Percentiles rank a stretch among this genome's conserved stretches.
Evolutionary conservation across 2,113 vertebrate genomes (phyloP).

Genomic region (Steatornis caripensis): DNA sequence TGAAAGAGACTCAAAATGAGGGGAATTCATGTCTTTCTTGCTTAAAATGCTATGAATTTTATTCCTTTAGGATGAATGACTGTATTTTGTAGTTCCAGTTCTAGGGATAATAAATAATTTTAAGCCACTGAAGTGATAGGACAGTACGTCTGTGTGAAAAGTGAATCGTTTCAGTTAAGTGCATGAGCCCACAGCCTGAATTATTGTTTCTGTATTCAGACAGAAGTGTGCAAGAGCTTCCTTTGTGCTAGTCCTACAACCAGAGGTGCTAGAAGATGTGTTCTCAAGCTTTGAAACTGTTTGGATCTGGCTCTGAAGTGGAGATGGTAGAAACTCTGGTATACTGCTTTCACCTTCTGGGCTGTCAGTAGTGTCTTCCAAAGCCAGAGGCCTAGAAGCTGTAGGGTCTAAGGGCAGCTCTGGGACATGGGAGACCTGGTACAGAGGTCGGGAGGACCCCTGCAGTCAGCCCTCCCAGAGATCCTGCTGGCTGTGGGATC

Average conservation of each 20-base stretch:
- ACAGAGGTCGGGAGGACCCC: background rate
- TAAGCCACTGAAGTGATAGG: background rate
- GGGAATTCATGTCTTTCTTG: background rate
- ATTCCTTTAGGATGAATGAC: background rate
- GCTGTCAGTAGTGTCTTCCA: background rate
- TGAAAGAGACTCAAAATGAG: conserved; percentile 1
- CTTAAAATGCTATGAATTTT: conserved; percentile 15
- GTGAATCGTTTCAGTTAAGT: background rate
- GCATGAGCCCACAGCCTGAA: background rate
- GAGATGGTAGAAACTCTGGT: background rate
- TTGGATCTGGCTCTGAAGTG: background rate
- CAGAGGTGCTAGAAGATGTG: background rate
- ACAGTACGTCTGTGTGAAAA: background rate
- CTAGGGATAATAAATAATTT: background rate
- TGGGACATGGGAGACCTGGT: background rate
- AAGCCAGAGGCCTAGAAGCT: background rate
- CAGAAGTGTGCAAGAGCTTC: background rate
- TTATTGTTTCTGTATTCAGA: background rate
- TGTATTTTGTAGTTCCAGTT: background rate
- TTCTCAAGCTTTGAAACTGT: background rate
- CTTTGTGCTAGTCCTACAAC: background rate
- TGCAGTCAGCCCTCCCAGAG: background rate
- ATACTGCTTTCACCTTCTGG: background rate
- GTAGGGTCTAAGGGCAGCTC: background rate
- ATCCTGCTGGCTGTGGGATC: background rate